Base-by-base conservation (phyloP, 2,113 vertebrate species). In the Phocoena phocoena region DNA sequence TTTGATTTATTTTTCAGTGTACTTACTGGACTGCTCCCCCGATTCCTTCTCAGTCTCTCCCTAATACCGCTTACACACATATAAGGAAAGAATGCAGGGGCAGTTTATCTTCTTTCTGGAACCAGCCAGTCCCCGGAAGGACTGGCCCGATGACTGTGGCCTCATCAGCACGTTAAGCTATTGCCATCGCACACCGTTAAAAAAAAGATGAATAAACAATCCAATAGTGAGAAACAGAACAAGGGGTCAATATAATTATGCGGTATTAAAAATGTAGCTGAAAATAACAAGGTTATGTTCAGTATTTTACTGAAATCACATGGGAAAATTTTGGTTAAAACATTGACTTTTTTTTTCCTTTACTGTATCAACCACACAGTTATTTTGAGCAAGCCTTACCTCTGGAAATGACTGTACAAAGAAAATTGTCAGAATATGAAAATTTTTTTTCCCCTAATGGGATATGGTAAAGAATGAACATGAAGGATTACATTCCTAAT, bases 341-440 rank as follows among this genome's bases (percentile, higher is more conserved):
- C 33, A 77, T 8, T 8, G 5, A 38, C n/a, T 62, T 55, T 62
- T 55, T 55, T 74, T 44, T 88, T 28, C 20, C 17, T 87, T 80
- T 82, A 21, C 5, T 63, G 3, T 63, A 90, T 70, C 21, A 83
- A 79, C 41, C 33, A 76, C 55, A 90, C 44, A 7, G 6, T 76
- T 86, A 60, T 79, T 95, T 65, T 9, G 17, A 74, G 26, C 8
- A 96, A 88, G 50, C 9, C 6, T 47, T 73, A 1, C 2, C n/a
- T 82, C 11, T 73, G 33, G 79, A 94, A 81, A 93, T 83, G n/a
- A 86, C 20, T 55, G 13, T 60, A 50, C 28, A 79, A 88, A 79
- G 28, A 80, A 93, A 80, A 91, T 20, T 71, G 18, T 90, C 38
- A 82, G 88, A 79, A 82, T 68, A 17, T 50, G 33, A 23, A 38